Evolutionary conservation across 2,797 vertebrate species (phyloP).

Genomic region (Furcifer pardalis): DNA sequence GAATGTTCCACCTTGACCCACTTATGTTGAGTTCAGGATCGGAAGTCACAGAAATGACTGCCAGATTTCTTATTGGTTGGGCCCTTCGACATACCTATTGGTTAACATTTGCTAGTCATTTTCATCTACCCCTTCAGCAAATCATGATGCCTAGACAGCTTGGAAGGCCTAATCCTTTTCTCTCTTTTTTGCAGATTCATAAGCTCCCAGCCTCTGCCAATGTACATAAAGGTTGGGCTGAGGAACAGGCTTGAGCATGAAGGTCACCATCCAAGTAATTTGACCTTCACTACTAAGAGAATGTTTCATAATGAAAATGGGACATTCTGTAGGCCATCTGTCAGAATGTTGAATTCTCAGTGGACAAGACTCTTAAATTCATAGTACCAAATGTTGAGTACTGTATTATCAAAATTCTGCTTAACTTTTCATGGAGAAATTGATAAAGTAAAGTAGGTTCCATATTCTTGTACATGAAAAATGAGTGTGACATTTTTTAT

Average conservation of each 20-base stretch:
- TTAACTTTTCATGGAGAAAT: background rate
- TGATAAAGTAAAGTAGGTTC: too few relatives aligned
- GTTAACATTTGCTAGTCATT: slow-evolving; percentile 18
- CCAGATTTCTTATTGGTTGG: background rate
- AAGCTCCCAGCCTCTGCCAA: slow-evolving; percentile 3
- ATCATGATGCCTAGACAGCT: slow-evolving; percentile 55
- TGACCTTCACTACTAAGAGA: slow-evolving; percentile 18
- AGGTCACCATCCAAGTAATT: slow-evolving; percentile 42
- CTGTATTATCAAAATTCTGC: background rate
- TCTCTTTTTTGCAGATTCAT: slow-evolving; percentile 55
- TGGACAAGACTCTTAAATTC: background rate
- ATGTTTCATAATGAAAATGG: background rate
- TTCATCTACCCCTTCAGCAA: slow-evolving; percentile 38
- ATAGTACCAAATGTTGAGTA: background rate
- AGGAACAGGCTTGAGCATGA: slow-evolving; percentile 46
- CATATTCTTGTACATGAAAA: background rate
- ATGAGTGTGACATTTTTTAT: background rate
- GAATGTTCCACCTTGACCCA: background rate
- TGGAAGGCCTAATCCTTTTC: slow-evolving; percentile 34
- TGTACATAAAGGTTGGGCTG: slow-evolving; percentile 21
- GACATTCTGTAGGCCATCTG: background rate
- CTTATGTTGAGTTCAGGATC: background rate
- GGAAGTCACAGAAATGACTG: background rate
- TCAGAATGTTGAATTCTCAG: background rate
- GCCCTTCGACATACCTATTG: slow-evolving; percentile 56